Evolutionary conservation across 2,797 vertebrate genomes (phyloP).

Genomic region (Cuculus canorus): DNA sequence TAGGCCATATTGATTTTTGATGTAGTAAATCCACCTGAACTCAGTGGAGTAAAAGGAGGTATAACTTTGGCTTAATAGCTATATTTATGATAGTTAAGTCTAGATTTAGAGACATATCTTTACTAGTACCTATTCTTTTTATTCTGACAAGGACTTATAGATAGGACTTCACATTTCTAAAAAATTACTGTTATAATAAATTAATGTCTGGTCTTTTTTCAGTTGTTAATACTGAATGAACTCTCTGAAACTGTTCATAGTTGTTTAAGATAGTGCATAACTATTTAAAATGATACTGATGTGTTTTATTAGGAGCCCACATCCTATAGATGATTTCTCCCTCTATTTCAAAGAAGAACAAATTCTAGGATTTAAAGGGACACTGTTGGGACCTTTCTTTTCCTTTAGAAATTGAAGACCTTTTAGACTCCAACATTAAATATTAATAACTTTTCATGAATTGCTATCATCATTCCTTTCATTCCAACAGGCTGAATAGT

Average conservation of each 20-base stretch:
- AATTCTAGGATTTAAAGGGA: not conserved
- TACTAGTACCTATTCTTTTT: not conserved
- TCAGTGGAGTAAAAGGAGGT: not conserved
- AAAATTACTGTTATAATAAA: not conserved
- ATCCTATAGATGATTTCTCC: not conserved
- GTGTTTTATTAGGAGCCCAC: not conserved
- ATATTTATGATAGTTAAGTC: not conserved
- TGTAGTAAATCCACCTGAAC: not conserved
- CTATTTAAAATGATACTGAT: not conserved
- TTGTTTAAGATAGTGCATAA: not conserved
- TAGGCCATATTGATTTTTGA: not conserved
- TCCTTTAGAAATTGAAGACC: not conserved
- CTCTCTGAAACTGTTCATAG: rapidly evolving
- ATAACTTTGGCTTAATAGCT: not conserved
- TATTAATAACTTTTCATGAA: not conserved
- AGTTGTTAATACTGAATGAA: not conserved
- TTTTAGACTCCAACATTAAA: not conserved
- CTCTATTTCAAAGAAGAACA: not conserved
- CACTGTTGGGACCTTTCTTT: not conserved
- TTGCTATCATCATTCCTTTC: not conserved
- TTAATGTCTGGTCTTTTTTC: not conserved
- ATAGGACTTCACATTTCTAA: not conserved
- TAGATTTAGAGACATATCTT: not conserved
- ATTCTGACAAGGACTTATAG: not conserved
- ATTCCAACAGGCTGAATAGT: not conserved